phyloP scores from a whole-genome alignment of 2,113 vertebrate species.

The Cromileptes altivelis region DNA sequence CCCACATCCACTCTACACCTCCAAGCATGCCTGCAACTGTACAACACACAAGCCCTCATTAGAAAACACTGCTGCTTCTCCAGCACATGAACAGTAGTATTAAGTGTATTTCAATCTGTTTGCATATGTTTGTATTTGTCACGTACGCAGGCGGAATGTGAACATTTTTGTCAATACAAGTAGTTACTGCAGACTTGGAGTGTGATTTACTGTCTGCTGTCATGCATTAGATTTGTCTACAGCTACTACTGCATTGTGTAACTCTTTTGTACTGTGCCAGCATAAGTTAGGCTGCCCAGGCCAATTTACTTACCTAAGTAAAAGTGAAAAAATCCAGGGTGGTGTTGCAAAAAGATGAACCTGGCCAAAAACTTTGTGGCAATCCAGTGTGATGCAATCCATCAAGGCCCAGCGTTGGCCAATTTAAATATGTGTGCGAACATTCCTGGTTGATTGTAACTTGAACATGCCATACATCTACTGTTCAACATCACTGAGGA shows the following conservation, averaged over 20 bases:
- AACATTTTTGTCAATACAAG: conserved; percentile 6
- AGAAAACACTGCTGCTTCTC: background rate
- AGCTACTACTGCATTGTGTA: background rate
- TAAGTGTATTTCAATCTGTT: conserved; percentile 16
- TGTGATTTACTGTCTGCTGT: conserved; percentile 17
- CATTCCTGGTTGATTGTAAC: background rate
- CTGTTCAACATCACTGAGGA: background rate
- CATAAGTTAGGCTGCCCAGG: background rate
- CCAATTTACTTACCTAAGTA: background rate
- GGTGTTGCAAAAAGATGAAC: background rate
- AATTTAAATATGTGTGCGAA: too few relatives aligned
- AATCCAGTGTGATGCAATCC: background rate
- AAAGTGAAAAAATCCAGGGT: background rate
- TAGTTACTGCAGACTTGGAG: background rate
- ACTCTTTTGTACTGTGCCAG: background rate
- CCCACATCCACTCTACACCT: background rate
- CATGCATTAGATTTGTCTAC: background rate
- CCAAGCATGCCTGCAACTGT: background rate
- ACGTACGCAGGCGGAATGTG: background rate
- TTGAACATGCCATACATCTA: background rate
- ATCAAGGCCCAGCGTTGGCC: background rate
- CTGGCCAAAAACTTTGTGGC: background rate
- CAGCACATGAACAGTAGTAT: background rate
- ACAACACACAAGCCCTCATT: background rate
- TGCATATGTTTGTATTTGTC: conserved; percentile 34